These are phyloP conservation scores for Acanthis flammea DNA, from an alignment of 2,797 vertebrate genomes.

Conservation along the genomic window DNA sequence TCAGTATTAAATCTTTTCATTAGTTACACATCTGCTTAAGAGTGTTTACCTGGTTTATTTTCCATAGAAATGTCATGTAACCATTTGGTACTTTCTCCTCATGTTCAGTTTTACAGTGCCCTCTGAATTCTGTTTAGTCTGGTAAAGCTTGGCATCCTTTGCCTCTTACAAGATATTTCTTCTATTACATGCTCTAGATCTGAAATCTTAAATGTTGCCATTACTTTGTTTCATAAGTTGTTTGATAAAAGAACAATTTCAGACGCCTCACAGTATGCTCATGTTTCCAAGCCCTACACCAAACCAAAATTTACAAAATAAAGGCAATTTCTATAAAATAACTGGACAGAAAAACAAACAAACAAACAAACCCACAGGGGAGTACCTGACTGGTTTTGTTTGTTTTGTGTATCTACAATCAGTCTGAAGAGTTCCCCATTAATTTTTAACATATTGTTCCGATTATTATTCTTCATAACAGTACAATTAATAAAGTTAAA, in stretches of 20 bases:
- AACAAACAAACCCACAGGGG: neutral
- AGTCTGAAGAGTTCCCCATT: neutral
- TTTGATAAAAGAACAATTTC: neutral
- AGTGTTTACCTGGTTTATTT: neutral
- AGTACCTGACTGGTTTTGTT: neutral
- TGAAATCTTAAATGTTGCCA: neutral
- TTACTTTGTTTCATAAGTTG: neutral
- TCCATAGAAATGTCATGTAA: neutral
- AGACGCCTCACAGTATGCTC: accelerated
- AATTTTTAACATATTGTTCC: neutral
- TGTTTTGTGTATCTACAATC: neutral
- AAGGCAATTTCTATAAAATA: neutral
- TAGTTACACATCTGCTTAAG: neutral
- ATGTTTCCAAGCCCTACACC: neutral
- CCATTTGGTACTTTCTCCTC: accelerated
- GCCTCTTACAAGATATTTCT: neutral
- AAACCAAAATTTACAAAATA: neutral
- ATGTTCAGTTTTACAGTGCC: neutral
- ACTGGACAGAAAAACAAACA: no score
- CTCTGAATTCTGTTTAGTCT: neutral
- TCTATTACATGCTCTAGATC: neutral
- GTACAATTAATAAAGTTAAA: neutral
- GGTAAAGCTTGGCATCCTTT: neutral
- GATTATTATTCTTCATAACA: neutral
- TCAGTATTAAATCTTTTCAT: neutral